phyloP scores from a whole-genome alignment of 2,888 invertebrate genomes.

The Esperia sulphurella region DNA sequence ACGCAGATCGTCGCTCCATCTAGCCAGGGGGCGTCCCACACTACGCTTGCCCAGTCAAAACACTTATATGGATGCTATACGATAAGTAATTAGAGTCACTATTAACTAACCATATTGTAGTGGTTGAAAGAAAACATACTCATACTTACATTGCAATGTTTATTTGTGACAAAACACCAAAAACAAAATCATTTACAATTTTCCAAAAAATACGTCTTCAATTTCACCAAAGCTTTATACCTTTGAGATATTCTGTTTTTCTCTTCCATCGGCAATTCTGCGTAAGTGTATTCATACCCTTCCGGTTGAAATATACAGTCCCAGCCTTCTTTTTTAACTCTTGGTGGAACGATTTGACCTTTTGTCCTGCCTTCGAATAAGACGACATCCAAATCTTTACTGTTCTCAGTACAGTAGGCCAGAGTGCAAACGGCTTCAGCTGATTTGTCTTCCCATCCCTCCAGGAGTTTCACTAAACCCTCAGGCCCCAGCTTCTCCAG shows the following conservation, averaged over 20 bases:
- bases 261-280: not conserved
- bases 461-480: conserved; percentile 83
- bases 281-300: not conserved
- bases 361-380: not conserved
- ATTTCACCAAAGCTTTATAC: not conserved
- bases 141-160: too few species aligned
- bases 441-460: conserved; percentile 89
- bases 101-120: too few species aligned
- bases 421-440: conserved; percentile 92
- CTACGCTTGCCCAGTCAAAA: too few species aligned
- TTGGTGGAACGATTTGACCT: not conserved
- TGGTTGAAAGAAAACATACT: too few species aligned
- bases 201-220: conserved; percentile 2
- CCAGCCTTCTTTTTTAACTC: conserved; percentile 33
- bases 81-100: too few species aligned
- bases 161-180: too few species aligned
- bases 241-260: not conserved
- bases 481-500: conserved; percentile 88
- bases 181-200: conserved; percentile 15
- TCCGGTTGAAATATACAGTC: not conserved
- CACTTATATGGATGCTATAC: too few species aligned
- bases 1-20: too few species aligned
- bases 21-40: too few species aligned
- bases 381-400: not conserved
- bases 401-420: conserved; percentile 82